Conservation (phyloP, 2,888 invertebrate genomes). For the Callinectes sapidus region DNA sequence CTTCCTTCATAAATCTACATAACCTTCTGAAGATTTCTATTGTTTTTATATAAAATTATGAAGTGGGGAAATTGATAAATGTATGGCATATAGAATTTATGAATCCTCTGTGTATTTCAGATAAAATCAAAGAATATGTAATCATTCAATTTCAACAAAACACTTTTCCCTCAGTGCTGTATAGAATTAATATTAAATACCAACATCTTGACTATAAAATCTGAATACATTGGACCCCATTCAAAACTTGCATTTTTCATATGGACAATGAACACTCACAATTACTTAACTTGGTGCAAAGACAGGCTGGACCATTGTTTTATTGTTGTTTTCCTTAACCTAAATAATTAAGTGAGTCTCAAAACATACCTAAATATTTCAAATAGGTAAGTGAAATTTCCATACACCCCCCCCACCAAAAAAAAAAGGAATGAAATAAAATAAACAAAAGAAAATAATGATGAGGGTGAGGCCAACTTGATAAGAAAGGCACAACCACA, state of each 20-base stretch:
- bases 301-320: not conserved
- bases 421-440: not conserved
- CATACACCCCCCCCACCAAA: not conserved
- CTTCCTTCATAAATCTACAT: not conserved
- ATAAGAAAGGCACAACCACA: not conserved
- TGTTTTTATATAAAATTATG: not conserved
- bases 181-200: not conserved
- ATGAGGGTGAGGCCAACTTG: too few relatives aligned
- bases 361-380: not conserved
- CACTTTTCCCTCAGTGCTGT: not conserved
- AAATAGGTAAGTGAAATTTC: not conserved
- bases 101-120: constrained; percentile 12
- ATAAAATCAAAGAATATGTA: not conserved
- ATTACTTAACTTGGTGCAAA: not conserved
- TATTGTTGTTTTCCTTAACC: not conserved
- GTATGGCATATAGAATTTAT: constrained; percentile 1
- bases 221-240: not conserved
- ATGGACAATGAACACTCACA: not conserved
- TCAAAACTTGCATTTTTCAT: not conserved
- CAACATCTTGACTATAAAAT: not conserved
- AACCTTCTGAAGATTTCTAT: not conserved
- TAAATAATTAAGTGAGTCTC: not conserved
- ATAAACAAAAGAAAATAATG: too few relatives aligned
- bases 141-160: not conserved
- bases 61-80: not conserved